Base-by-base conservation (phyloP, 2,113 vertebrate genomes). In the Uria aalge region DNA sequence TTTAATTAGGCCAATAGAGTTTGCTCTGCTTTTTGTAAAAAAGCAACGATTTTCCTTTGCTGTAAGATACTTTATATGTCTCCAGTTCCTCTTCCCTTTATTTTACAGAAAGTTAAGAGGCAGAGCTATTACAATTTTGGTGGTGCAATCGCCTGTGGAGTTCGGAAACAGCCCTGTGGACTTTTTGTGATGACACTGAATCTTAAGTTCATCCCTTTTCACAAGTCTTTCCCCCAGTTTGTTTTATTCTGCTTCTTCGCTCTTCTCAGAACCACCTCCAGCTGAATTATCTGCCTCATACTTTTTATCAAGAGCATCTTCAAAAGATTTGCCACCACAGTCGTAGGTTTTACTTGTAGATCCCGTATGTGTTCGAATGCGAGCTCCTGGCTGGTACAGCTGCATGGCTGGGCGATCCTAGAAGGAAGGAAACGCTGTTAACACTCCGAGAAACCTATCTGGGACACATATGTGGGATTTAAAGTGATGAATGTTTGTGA, bases 371-470 rank as follows among this genome's bases (percentile, higher is more conserved):
- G 99, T 99, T 95, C 98, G 98, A 94, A 98, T 98, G 93, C 98
- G 98, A 66, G 98, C 98, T 67, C 99, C 99, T 21, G 99, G 99
- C 96, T 99, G 99, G 94, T 99, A 99, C 16, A 99, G 96, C 98
- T 99, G 99, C 99, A 99, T 99, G 95, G 99, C 98, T 11, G 99
- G 99, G 34, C 99, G 98, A 96, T 99, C 99, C 99, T 99, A 82
- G 96, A 84, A 78, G 95, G 72, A 96, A 97, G 87, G 63, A 97
- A 83, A 92, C 17, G 48, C 9, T 72, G 90, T 97, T 93, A 97
- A 75, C 2, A 15, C 82, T 24, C 86, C 29, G 69, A 81, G 67
- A 90, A 91, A 94, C 26, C 32, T 5, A 17, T 3, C 32, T 11
- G 71, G 52, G 71, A 72, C 24, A 78, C 18, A 5, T 8, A 40